A percentile compares a stretch with the other conserved stretches of the same genome.
Evolutionary conservation across 2,797 vertebrate genomes (phyloP).

Genomic region (Falco naumanni): DNA sequence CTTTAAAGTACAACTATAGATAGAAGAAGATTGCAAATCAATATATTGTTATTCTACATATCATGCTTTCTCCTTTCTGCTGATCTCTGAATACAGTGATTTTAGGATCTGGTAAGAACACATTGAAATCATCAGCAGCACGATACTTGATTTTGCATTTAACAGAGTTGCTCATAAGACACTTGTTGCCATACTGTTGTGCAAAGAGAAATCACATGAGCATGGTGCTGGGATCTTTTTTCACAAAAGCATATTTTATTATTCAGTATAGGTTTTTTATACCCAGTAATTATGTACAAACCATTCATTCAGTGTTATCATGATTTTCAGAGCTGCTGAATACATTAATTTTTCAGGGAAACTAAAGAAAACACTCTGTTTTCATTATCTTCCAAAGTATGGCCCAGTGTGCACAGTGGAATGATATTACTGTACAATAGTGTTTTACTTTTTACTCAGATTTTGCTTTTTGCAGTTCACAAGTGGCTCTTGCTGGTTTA

Average conservation of each 20-base stretch:
- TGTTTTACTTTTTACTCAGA: neutral
- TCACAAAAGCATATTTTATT: neutral
- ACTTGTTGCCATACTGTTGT: neutral
- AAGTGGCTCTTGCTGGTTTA: neutral
- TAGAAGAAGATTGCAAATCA: neutral
- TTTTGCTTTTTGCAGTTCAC: neutral
- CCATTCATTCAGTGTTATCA: neutral
- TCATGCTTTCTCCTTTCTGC: neutral
- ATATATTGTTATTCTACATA: neutral
- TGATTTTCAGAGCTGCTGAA: slow-evolving; percentile 14
- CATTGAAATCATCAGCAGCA: neutral
- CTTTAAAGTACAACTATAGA: neutral
- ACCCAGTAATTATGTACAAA: neutral
- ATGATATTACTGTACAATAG: neutral
- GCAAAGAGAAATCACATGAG: neutral
- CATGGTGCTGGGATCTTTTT: neutral
- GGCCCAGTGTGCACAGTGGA: neutral
- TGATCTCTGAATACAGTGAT: neutral
- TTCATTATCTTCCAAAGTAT: neutral
- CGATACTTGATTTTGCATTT: neutral
- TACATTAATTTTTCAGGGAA: neutral
- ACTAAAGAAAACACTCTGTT: neutral
- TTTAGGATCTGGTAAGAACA: neutral
- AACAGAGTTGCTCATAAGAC: neutral
- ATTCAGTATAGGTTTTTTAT: neutral